Base-by-base conservation (phyloP, 2,888 invertebrate species). In the Rhopalosiphum nymphaeae region DNA sequence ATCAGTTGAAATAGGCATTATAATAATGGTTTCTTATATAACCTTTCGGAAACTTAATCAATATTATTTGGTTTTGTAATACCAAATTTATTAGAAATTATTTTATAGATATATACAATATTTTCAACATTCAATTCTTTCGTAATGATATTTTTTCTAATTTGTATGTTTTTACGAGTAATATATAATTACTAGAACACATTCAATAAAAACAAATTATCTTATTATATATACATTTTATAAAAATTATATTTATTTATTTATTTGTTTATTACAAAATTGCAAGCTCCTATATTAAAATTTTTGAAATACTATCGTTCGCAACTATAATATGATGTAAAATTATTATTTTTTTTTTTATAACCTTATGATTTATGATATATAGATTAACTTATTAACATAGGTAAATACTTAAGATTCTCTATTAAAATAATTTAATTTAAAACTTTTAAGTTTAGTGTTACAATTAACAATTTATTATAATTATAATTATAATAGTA, bases 401-500 rank as follows among this genome's bases (percentile, higher is more conserved):
- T 61, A 29, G 3, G 4, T 13, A 0, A 53, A 16, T 53, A 53
- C 21, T 21, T 53, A 21, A 21, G 0, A 46, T 67, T 67, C 13
- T 25, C 67, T 36, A 49, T n/a, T 49, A 3, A 36, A 91, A 36
- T 36, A 49, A 49, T 91, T 84, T 91, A 1, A 29, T 85, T 29
- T 1, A 13, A 85, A 36, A 36, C 5, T 86, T 61, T 86, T 9
- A 46, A 61, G 25, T 46, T 46, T 36, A 53, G 16, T 11, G 13
- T 26, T 86, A 57, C 42, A 53, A 56, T 85, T 56, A n/a, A n/a
- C 57, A 57, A 44, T 44, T 91, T 44, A 91, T 91, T 91, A 85
- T 85, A n/a, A n/a, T 78, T 53, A 16, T 26, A 56, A 91, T 91
- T 53, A 53, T 42, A 91, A 91, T 21, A 2, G 85, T 2, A 4